Conservation (phyloP, 2,113 vertebrate species). For the Callipepla squamata region DNA sequence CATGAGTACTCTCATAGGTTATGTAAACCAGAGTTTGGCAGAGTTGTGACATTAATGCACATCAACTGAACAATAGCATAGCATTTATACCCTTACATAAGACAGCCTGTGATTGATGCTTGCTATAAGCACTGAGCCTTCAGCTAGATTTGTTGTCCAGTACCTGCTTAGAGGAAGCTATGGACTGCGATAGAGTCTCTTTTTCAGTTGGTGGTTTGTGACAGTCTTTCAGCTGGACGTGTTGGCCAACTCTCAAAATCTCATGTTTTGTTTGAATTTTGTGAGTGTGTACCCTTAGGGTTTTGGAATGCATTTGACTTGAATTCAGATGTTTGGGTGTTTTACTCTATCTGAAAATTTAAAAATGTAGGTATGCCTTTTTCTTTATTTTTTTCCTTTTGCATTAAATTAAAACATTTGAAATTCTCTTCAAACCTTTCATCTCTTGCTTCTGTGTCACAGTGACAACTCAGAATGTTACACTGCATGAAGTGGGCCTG, state of each 20-base stretch:
- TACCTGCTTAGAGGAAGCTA: not conserved
- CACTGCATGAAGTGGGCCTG: not conserved
- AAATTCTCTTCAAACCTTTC: not conserved
- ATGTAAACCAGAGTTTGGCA: not conserved
- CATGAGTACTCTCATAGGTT: not conserved
- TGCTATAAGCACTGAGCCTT: not conserved
- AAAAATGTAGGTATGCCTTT: not conserved
- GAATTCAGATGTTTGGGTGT: not conserved
- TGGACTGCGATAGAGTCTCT: not conserved
- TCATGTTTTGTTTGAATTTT: not conserved
- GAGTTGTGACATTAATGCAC: not conserved
- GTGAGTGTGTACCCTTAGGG: not conserved
- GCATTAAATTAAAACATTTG: not conserved
- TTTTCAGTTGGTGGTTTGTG: not conserved
- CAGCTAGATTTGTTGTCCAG: not conserved
- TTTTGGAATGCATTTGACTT: not conserved
- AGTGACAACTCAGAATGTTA: not conserved
- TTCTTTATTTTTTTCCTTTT: not conserved
- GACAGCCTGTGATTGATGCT: not conserved
- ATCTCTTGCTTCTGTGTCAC: not conserved
- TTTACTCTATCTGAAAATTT: not conserved
- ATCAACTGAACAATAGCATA: not conserved
- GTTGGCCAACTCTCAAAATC: not conserved
- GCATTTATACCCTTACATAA: not conserved
- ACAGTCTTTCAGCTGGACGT: not conserved